Conservation (phyloP, 2,888 invertebrate genomes). For the Creontiades dilutus region DNA sequence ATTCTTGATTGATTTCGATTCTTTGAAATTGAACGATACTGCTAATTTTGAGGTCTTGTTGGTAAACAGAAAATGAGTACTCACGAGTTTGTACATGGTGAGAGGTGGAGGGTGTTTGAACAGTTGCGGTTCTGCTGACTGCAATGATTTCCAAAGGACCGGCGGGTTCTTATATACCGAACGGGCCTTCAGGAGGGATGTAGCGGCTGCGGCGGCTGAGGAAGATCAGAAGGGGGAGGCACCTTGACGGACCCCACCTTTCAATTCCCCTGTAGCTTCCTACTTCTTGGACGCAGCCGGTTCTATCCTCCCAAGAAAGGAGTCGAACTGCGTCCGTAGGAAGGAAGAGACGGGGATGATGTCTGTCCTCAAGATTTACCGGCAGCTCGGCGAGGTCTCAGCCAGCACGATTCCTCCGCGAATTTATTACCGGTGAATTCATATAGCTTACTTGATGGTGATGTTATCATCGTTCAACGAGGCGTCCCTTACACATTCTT, state of each 20-base stretch:
- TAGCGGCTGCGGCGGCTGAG: background rate
- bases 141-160: slow-evolving; percentile 54
- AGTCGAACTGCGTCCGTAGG: background rate
- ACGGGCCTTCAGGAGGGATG: slow-evolving; percentile 5
- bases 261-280: background rate
- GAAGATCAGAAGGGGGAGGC: slow-evolving; percentile 26
- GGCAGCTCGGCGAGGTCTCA: background rate
- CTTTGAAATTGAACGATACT: too few relatives aligned
- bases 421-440: background rate
- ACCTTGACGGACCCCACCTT: slow-evolving; percentile 43
- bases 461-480: too few relatives aligned
- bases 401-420: background rate
- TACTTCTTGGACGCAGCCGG: slow-evolving; percentile 3
- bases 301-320: slow-evolving; percentile 31
- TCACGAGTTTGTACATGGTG: slow-evolving; percentile 77
- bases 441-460: background rate
- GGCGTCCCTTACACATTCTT: too few relatives aligned
- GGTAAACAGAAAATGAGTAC: slow-evolving; percentile 70
- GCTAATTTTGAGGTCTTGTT: background rate
- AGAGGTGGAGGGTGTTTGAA: slow-evolving; percentile 42
- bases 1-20: too few relatives aligned
- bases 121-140: slow-evolving; percentile 69
- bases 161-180: slow-evolving; percentile 62
- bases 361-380: background rate
- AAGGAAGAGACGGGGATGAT: slow-evolving; percentile 34